Evolutionary conservation across 2,797 vertebrate species (phyloP), one percentile per base, ranked within the genome.

Genomic region (Paguma larvata): DNA sequence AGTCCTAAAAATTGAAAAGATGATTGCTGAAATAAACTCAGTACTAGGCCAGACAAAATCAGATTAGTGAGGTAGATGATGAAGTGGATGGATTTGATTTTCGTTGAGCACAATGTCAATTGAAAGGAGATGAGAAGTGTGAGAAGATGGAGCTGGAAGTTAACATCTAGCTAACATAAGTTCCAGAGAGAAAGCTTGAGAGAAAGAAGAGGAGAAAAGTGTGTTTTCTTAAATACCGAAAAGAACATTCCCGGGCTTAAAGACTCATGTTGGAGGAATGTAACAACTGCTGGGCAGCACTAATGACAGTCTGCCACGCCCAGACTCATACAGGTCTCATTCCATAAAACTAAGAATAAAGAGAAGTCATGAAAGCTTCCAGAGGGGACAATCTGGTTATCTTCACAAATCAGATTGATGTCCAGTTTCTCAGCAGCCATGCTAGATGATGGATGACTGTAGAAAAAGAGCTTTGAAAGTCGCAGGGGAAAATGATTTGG

Each of bases 391-490:
- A 65, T 68, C 41, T 65, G 53, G 5, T n/a, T 93, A 46, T 63
- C 44, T 82, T 2, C 32, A 32, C 38, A 51, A 85, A 88, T 80
- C 4, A 80, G 32, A 70, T n/a, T 62, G n/a, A 32, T 86, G 27
- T 73, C 73, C 72, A 68, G 16, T 38, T 85, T 94, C 67, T 91
- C 86, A 38, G 14, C 48, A 90, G n/a, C 44, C 10, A 1, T 72
- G 38, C 91, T 48, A 68, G 77, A 38, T 59, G 41, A 78, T 12
- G 85, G 77, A 85, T 77, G n/a, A 84, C 25, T 67, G 15, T 63
- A 53, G 83, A 32, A 85, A 92, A 94, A 84, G 65, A 53, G 78
- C 46, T 93, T 89, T 85, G 78, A 89, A 94, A 88, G 92, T 94
- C 30, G 85, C 32, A 95, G 86, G 53, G 56, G 63, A 79, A 72